phyloP scores from a whole-genome alignment of 1,140 invertebrate genomes.

The Mycetomoellerius zeteki region DNA sequence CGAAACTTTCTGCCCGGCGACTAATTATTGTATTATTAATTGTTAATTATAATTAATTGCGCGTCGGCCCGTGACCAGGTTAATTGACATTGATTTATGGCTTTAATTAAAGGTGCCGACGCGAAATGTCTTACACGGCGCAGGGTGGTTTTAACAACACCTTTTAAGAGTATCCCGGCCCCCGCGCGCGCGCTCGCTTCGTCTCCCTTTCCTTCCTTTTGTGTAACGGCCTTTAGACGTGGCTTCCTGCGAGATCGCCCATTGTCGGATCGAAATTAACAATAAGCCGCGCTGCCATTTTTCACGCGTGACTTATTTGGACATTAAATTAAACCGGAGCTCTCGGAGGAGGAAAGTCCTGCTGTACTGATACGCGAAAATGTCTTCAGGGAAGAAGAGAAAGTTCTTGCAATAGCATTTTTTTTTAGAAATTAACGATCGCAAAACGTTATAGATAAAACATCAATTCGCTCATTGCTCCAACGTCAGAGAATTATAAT shows the following conservation, averaged over 20 bases:
- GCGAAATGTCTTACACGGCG: slow-evolving; percentile 81
- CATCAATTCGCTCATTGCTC: too few species aligned
- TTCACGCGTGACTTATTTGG: slow-evolving; percentile 58
- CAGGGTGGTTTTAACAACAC: slow-evolving; percentile 80
- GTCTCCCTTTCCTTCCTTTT: slow-evolving; percentile 67
- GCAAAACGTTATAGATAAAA: not conserved
- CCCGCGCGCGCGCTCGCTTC: not conserved
- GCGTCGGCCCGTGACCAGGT: slow-evolving; percentile 65
- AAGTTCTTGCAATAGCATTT: not conserved
- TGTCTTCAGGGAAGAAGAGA: not conserved
- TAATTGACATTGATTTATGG: slow-evolving; percentile 87
- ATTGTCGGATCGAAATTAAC: slow-evolving; percentile 62
- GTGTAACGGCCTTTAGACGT: slow-evolving; percentile 70
- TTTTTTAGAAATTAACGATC: not conserved
- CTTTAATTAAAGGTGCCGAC: slow-evolving; percentile 85
- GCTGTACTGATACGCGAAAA: slow-evolving; percentile 21
- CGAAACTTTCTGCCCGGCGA: slow-evolving; percentile 61
- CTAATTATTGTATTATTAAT: slow-evolving; percentile 83
- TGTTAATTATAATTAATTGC: slow-evolving; percentile 84
- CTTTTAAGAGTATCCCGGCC: slow-evolving; percentile 76
- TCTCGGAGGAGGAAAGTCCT: not conserved
- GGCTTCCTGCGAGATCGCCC: slow-evolving; percentile 53
- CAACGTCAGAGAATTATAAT: not conserved
- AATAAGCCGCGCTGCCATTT: slow-evolving; percentile 61
- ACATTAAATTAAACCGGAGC: slow-evolving; percentile 63